Base-by-base conservation (phyloP, 2,113 vertebrate genomes). In the Stigmatopora argus region DNA sequence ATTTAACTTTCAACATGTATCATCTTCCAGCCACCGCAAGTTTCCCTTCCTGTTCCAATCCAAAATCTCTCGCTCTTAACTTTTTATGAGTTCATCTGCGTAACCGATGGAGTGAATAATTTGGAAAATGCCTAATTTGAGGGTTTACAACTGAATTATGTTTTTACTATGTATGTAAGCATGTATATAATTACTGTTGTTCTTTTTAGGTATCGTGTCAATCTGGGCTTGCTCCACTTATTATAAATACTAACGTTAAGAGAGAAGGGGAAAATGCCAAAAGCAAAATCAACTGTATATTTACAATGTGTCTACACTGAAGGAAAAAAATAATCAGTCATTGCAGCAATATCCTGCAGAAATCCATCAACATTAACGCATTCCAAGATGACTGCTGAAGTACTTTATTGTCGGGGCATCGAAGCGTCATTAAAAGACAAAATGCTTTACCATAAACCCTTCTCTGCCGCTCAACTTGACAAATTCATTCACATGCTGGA, bases 201-300 rank as follows among this genome's bases (percentile, higher is more conserved):
- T 75, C 62, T 84, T 74, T 81, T 62, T 49, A 57, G 69, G 70
- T 77, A 72, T 64, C 73, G 52, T 49, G 64, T 72, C 69, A 64
- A 71, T 71, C 66, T 75, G 64, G 82, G 62, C 47, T 67, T 41
- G 0, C 81, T 77, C 80, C 83, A 80, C 61, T 83, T 76, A 76
- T 88, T 83, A 84, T 71, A 76, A 82, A 86, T 70, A 75, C 67
- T 76, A 78, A 62, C 78, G 78, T 67, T 58, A 55, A 67, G 34
- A 62, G 71, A 72, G 77, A 61, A 75, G 66, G 66, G 14, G 51
- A 44, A 7, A 26, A 8, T 73, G 58, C 6, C 12, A 38, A 84
- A 87, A 85, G 81, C 65, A 85, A 78, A 83, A 83, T 86, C 87
- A 88, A 87, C 84, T 84, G 73, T 71, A 81, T 73, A 83, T 84